Evolutionary conservation across 2,113 vertebrate species (phyloP).

Genomic region (Piaya cayana): DNA sequence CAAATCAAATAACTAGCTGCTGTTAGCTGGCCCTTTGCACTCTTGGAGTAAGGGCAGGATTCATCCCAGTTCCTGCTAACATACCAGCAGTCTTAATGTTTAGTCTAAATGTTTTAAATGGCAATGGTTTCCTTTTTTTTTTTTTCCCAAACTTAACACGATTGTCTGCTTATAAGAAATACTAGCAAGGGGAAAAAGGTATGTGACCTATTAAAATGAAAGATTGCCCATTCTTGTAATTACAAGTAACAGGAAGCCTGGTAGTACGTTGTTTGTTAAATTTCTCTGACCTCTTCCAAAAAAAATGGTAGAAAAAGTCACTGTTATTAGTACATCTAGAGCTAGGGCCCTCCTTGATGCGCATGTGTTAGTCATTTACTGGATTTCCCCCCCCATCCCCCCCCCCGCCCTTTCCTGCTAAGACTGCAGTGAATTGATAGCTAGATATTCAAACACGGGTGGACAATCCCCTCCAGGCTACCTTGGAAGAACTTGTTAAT

Average conservation of each 20-base stretch:
- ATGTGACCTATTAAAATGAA: conserved; percentile 70
- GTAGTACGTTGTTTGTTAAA: conserved; percentile 60
- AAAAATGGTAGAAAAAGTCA: conserved; percentile 44
- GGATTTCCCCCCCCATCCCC: no score
- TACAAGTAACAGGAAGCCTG: conserved; percentile 60
- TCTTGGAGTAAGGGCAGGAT: conserved; percentile 6
- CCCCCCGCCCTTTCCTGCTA: no score
- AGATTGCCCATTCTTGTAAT: conserved; percentile 60
- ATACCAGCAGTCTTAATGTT: conserved; percentile 10
- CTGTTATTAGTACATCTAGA: conserved; percentile 54
- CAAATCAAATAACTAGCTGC: neutral
- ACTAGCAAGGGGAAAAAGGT: neutral
- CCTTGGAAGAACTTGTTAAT: conserved; percentile 62
- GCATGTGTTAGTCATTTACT: conserved; percentile 63
- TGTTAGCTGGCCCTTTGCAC: conserved; percentile 1
- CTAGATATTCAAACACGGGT: conserved; percentile 42
- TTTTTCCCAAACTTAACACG: neutral
- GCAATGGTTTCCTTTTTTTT: neutral
- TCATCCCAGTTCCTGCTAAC: conserved; percentile 36
- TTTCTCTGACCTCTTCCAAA: conserved; percentile 36
- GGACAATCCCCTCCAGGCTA: conserved; percentile 66
- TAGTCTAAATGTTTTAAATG: conserved; percentile 56
- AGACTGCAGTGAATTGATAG: conserved; percentile 57
- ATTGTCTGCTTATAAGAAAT: conserved; percentile 33
- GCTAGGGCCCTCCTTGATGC: conserved; percentile 27